Evolutionary conservation across 2,888 invertebrate species (phyloP).

Genomic region (Noctua fimbriata): DNA sequence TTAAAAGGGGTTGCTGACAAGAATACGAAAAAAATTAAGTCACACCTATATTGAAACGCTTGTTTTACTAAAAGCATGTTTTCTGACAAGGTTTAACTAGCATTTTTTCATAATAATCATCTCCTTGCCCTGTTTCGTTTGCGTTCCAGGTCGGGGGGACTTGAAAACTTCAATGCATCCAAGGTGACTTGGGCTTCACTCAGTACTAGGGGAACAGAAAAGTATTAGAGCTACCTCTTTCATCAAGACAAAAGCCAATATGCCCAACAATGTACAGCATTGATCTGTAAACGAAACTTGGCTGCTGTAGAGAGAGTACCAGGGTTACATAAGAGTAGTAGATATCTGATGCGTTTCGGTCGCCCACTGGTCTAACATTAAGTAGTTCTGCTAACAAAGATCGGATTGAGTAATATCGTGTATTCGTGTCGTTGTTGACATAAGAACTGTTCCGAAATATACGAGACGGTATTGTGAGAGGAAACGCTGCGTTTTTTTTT

Average conservation of each 20-base stretch:
- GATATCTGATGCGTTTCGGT: slow-evolving; percentile 25
- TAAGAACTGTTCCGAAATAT: slow-evolving; percentile 36
- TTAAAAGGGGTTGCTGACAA: no score
- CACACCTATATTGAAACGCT: no score
- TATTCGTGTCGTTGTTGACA: slow-evolving; percentile 51
- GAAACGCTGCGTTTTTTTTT: neutral
- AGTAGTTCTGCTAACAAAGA: slow-evolving; percentile 60
- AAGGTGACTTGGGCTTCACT: neutral
- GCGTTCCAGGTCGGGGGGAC: neutral
- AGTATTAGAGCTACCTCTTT: neutral
- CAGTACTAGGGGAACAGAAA: neutral
- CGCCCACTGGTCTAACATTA: slow-evolving; percentile 57
- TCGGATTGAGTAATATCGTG: slow-evolving; percentile 57
- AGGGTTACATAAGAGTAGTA: slow-evolving; percentile 52
- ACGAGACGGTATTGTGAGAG: slow-evolving; percentile 15
- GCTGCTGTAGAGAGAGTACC: slow-evolving; percentile 9
- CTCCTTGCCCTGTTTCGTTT: neutral
- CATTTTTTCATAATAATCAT: neutral
- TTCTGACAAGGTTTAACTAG: neutral
- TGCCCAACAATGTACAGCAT: neutral
- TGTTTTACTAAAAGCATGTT: no score
- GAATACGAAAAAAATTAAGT: no score
- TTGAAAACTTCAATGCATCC: neutral
- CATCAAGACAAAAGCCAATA: neutral
- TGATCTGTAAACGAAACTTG: neutral